Percentiles rank a stretch among this genome's conserved stretches.
These are phyloP conservation scores for Muschampia staudingeri DNA, from an alignment of 2,888 invertebrate species.

Conservation along the genomic window DNA sequence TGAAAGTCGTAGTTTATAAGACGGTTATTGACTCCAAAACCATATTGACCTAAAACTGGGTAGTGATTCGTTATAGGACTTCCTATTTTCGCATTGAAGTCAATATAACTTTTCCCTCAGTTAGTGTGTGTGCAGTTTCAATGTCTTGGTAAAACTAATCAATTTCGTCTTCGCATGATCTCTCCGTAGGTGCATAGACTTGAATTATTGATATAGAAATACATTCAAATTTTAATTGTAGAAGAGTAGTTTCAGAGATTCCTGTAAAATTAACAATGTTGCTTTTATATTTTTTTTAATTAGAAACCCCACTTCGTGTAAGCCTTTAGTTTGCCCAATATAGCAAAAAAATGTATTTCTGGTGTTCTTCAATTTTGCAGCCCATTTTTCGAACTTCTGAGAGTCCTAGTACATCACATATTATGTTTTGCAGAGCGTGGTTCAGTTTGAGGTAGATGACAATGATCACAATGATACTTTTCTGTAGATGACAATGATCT, in stretches of 20 bases:
- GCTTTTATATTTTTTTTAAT: conserved; percentile 44
- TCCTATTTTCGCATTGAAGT: conserved; percentile 45
- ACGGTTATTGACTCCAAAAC: conserved; percentile 59
- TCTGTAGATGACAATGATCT: conserved; percentile 13
- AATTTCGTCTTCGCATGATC: conserved; percentile 31
- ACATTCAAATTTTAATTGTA: conserved; percentile 41
- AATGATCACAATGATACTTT: conserved; percentile 16
- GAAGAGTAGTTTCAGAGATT: conserved; percentile 39
- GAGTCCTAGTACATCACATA: conserved; percentile 2
- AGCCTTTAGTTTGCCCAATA: conserved; percentile 45
- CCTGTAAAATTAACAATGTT: conserved; percentile 37
- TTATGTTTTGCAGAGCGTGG: conserved; percentile 2
- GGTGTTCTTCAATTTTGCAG: conserved; percentile 42
- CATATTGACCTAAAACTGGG: conserved; percentile 34
- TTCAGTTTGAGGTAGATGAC: neutral
- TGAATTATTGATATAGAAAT: conserved; percentile 40
- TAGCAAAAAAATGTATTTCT: conserved; percentile 41
- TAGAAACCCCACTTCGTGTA: conserved; percentile 57
- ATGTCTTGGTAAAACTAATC: conserved; percentile 36
- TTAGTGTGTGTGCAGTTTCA: conserved; percentile 15
- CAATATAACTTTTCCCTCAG: conserved; percentile 23
- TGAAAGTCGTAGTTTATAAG: conserved; percentile 58
- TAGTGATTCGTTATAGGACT: neutral
- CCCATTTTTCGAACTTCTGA: conserved; percentile 52
- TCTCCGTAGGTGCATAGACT: conserved; percentile 39